These are phyloP conservation scores for Camelus bactrianus DNA, from an alignment of 2,113 vertebrate genomes.

Conservation along the genomic window DNA sequence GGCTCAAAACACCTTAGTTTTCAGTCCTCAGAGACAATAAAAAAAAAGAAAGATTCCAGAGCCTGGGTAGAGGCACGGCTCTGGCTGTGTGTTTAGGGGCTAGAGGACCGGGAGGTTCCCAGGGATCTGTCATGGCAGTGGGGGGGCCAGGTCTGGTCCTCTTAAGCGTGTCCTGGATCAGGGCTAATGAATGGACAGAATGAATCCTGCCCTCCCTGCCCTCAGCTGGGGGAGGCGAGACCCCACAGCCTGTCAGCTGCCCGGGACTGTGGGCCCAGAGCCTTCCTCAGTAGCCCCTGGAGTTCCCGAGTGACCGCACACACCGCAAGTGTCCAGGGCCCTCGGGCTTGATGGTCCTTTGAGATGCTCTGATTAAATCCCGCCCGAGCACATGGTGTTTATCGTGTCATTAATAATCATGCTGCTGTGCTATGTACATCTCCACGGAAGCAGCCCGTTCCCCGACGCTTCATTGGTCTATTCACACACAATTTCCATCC, in stretches of 20 bases:
- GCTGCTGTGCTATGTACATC: conserved; percentile 56
- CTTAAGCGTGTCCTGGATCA: neutral
- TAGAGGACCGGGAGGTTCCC: neutral
- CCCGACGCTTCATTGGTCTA: conserved; percentile 77
- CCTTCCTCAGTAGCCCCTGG: neutral
- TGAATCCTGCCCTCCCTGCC: neutral
- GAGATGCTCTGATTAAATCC: conserved; percentile 81
- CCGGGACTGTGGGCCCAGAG: accelerated
- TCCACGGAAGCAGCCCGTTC: conserved; percentile 71
- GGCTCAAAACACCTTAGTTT: neutral
- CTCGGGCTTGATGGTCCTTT: conserved; percentile 68
- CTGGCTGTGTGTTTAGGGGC: neutral
- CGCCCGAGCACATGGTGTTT: conserved; percentile 78
- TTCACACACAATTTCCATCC: conserved; percentile 84
- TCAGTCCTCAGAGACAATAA: neutral
- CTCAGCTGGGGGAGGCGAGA: neutral
- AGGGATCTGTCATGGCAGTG: neutral
- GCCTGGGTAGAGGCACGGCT: no score
- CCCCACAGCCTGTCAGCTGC: no score
- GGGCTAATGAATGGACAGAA: neutral
- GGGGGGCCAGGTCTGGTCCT: neutral
- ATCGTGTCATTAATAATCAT: conserved; percentile 77
- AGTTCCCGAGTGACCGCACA: neutral
- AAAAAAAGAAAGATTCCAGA: neutral
- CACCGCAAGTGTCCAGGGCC: neutral